Base-by-base conservation (phyloP, 2,113 vertebrate species). In the Siniperca chuatsi region DNA sequence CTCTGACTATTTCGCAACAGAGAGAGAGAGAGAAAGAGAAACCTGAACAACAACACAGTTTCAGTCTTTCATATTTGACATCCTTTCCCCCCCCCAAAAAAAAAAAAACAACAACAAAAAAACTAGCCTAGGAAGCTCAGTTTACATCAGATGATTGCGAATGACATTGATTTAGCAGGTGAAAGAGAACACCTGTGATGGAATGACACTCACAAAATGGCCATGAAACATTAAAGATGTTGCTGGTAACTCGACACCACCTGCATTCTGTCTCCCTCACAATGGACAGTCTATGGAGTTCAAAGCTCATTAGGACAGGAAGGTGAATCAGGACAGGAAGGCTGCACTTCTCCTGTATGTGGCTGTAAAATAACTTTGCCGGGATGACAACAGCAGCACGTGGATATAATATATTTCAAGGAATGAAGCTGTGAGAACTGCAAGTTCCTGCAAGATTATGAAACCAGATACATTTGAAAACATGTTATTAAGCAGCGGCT, bases 181-280 rank as follows among this genome's bases (percentile, higher is more conserved):
- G 85, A 50, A 80, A 75, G 44, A 62, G 46, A 75, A 72, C 72
- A 50, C 84, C 78, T 82, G 80, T 50, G 8, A 21, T 57, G 75
- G 69, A 81, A 72, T 61, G 80, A 74, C 68, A 55, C 78, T 76
- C 35, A 23, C 62, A 29, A 50, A 33, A 83, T 44, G 70, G 12
- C 52, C 84, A 79, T 92, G 40, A 91, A 92, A 93, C 21, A 88
- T 92, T 88, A 10, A 93, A 79, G 82, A 50, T 83, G 78, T 75
- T 77, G 61, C 83, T 54, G 79, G 92, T 76, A 94, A 93, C 66
- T 37, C 71, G 18, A 86, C 82, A 84, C 92, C 84, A 33, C 52
- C n/a, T 18, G 29, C 57, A 29, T 50, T 55, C 21, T 58, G 52
- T 23, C 50, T 50, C 46, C 80, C 67, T 70, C 72, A 37, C 67